These are phyloP conservation scores for Nyctibius grandis DNA, from an alignment of 2,797 vertebrate species.

Conservation along the genomic window DNA sequence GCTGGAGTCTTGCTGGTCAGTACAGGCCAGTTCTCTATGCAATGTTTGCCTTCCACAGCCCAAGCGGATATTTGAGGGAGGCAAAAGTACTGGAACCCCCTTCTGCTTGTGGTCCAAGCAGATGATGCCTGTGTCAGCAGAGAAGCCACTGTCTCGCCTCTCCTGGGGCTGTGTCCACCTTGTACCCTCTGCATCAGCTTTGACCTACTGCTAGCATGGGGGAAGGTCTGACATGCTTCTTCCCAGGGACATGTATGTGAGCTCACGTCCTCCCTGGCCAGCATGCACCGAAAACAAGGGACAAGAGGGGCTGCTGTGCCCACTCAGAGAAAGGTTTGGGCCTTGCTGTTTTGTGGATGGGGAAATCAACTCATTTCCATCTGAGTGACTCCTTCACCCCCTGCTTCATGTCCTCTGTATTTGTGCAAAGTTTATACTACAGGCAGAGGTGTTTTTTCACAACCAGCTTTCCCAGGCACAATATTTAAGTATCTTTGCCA, in stretches of 20 bases:
- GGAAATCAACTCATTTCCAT: background rate
- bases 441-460: background rate
- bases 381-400: background rate
- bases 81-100: background rate
- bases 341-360: background rate
- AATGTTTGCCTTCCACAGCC: background rate
- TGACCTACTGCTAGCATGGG: background rate
- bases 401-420: background rate
- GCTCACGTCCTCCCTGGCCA: background rate
- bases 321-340: background rate
- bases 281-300: accelerated
- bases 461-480: background rate
- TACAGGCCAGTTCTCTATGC: background rate
- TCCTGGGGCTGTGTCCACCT: background rate
- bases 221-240: background rate
- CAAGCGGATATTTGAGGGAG: accelerated
- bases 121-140: background rate
- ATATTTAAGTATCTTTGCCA: background rate
- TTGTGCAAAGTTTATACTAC: background rate
- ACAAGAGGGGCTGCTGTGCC: background rate
- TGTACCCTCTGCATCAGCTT: background rate
- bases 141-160: background rate
- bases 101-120: background rate
- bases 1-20: background rate
- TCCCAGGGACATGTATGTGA: background rate